phyloP scores from a whole-genome alignment of 2,797 vertebrate species.

The Argyrosomus regius region DNA sequence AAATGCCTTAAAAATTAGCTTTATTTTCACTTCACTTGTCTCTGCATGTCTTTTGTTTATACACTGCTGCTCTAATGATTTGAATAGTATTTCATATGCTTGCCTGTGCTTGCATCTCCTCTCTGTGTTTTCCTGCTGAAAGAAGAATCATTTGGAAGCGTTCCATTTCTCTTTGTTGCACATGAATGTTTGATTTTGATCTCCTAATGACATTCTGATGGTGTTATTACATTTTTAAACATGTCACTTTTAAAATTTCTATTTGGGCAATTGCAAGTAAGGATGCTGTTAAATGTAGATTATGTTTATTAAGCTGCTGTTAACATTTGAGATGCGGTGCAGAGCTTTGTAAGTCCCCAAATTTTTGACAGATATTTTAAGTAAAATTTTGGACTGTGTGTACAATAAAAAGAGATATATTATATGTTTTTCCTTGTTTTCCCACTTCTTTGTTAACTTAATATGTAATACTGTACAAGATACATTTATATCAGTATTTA shows the following conservation, averaged over 20 bases:
- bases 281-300: conserved; percentile 25
- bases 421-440: conserved; percentile 1
- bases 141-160: conserved; percentile 22
- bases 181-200: conserved; percentile 30
- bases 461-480: not conserved
- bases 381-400: conserved; percentile 49
- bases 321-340: conserved; percentile 34
- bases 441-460: not conserved
- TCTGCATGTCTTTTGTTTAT: conserved; percentile 24
- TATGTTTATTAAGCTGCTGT: conserved; percentile 41
- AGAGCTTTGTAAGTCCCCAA: conserved; percentile 43
- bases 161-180: conserved; percentile 47
- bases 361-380: conserved; percentile 50
- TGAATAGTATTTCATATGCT: conserved; percentile 45
- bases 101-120: conserved; percentile 34
- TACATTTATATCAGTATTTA: not conserved
- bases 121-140: conserved; percentile 39
- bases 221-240: conserved; percentile 32
- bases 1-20: conserved; percentile 67
- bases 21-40: conserved; percentile 16
- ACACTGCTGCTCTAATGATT: conserved; percentile 51
- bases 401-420: conserved; percentile 57
- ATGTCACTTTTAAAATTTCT: conserved; percentile 48
- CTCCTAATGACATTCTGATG: conserved; percentile 34
- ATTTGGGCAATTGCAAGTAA: conserved; percentile 16